These are phyloP conservation scores for Lepus townsendii DNA, from an alignment of 2,797 vertebrate genomes.

Conservation along the genomic window DNA sequence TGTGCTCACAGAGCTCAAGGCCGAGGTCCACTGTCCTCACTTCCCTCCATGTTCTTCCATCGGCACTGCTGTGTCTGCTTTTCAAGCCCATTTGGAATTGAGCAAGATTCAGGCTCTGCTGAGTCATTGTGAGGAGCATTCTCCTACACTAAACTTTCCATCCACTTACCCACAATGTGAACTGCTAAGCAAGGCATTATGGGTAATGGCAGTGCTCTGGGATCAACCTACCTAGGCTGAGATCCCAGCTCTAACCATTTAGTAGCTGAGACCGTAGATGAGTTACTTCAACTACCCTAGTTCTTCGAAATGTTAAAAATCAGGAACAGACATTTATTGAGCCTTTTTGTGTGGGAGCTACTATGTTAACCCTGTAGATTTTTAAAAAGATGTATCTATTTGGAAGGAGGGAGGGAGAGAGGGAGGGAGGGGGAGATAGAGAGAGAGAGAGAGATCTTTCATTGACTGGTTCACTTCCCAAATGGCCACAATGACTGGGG, in stretches of 20 bases:
- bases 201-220: neutral
- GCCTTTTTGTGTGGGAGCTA: neutral
- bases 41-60: neutral
- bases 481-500: no score
- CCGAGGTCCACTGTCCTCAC: neutral
- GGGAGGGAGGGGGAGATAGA: no score
- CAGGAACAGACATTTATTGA: neutral
- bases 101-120: neutral
- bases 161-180: neutral
- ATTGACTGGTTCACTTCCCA: no score
- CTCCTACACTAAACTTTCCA: constrained; percentile 24
- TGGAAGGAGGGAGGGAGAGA: no score
- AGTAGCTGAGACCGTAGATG: neutral
- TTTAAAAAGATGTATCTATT: no score
- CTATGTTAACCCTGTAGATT: neutral
- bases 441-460: no score
- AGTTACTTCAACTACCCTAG: neutral
- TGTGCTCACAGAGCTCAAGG: neutral
- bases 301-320: neutral
- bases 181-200: neutral
- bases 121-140: neutral
- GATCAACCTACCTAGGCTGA: neutral
- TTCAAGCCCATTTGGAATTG: neutral
- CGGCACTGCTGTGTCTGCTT: neutral
- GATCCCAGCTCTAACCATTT: neutral